phyloP scores from a whole-genome alignment of 2,888 invertebrate genomes.

The Cistogaster globosa region DNA sequence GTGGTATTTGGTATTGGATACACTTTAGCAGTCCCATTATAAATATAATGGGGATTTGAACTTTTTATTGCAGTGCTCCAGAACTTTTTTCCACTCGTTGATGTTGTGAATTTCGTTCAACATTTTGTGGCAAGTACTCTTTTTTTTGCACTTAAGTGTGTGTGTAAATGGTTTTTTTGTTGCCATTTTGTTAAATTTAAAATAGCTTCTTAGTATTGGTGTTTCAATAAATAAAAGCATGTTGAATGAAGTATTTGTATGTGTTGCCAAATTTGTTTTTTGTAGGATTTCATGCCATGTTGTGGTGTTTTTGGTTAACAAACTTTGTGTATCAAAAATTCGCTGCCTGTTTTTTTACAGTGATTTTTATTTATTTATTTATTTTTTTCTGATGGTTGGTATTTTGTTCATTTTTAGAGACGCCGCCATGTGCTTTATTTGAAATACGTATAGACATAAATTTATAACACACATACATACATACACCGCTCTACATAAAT shows the following conservation, averaged over 20 bases:
- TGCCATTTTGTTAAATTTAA: slow-evolving; percentile 57
- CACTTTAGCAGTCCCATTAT: slow-evolving; percentile 75
- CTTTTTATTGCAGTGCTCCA: slow-evolving; percentile 22
- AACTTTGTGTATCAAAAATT: slow-evolving; percentile 61
- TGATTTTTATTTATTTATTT: slow-evolving; percentile 60
- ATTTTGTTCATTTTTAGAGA: slow-evolving; percentile 51
- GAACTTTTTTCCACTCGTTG: slow-evolving; percentile 43
- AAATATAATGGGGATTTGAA: slow-evolving; percentile 79
- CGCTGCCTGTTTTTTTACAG: slow-evolving; percentile 49
- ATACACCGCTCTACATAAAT: slow-evolving; percentile 22
- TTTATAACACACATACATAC: slow-evolving; percentile 36
- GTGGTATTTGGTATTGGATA: slow-evolving; percentile 56
- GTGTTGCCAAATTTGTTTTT: slow-evolving; percentile 27
- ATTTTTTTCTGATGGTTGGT: slow-evolving; percentile 24
- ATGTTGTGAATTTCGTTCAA: slow-evolving; percentile 59
- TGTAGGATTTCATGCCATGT: slow-evolving; percentile 63
- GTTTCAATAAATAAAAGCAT: slow-evolving; percentile 5
- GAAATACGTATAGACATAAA: slow-evolving; percentile 29
- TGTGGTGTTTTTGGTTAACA: slow-evolving; percentile 69
- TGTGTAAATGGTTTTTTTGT: slow-evolving; percentile 7
- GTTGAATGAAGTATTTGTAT: slow-evolving; percentile 23
- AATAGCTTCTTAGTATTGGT: slow-evolving; percentile 37
- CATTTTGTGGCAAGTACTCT: slow-evolving; percentile 60
- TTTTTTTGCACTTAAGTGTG: not conserved
- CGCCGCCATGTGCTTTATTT: slow-evolving; percentile 63